These are phyloP conservation scores for Platorchestia sp. DNA, from an alignment of 1,140 invertebrate species.

Conservation along the genomic window DNA sequence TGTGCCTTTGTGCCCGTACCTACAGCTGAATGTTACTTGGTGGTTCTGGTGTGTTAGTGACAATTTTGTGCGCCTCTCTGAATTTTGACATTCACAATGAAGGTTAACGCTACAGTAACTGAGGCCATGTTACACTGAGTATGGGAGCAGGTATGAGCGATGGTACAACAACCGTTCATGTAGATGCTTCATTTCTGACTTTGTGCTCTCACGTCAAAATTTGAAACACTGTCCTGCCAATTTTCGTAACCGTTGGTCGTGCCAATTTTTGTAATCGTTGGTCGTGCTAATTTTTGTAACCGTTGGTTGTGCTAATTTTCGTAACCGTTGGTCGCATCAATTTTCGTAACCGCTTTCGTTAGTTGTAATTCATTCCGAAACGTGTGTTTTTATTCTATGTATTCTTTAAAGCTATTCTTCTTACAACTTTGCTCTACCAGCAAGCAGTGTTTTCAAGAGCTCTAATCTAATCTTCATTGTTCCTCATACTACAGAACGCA, in stretches of 20 bases:
- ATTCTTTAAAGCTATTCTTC: not conserved
- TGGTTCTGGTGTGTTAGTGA: not conserved
- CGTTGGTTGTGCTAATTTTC: not conserved
- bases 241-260: not conserved
- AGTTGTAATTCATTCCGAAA: not conserved
- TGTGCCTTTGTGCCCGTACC: too few relatives aligned
- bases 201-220: not conserved
- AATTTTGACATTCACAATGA: not conserved
- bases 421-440: not conserved
- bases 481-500: not conserved
- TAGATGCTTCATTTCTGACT: too few relatives aligned
- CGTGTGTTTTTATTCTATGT: not conserved
- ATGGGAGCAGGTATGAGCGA: not conserved
- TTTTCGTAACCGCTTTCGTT: too few relatives aligned
- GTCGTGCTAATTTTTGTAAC: not conserved
- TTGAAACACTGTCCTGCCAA: not conserved
- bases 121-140: not conserved
- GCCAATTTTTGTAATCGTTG: not conserved
- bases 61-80: not conserved
- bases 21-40: too few relatives aligned
- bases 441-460: not conserved
- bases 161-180: too few relatives aligned
- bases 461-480: not conserved
- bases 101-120: not conserved
- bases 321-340: not conserved